These are phyloP conservation scores for Leptodirus hochenwartii DNA, from an alignment of 2,888 invertebrate species.

Conservation along the genomic window DNA sequence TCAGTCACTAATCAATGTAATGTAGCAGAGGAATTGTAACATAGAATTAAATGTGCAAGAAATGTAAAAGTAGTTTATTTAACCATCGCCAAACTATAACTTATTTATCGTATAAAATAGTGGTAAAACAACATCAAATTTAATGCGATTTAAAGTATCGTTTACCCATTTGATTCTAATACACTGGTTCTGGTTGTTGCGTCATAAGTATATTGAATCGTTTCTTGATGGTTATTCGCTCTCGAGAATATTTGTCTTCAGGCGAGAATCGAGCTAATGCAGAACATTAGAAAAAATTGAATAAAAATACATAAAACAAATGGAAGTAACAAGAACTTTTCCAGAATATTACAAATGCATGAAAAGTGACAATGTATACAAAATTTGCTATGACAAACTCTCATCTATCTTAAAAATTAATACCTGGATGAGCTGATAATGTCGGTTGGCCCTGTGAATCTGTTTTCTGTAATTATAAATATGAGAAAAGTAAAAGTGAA, in stretches of 20 bases:
- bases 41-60: no score
- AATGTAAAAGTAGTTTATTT: no score
- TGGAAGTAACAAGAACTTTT: neutral
- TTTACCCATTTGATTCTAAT: constrained; percentile 25
- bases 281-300: constrained; percentile 8
- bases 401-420: constrained; percentile 11
- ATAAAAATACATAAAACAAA: constrained; percentile 2
- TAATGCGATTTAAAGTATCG: no score
- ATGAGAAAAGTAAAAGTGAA: constrained; percentile 1
- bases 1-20: no score
- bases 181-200: constrained; percentile 58
- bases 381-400: no score
- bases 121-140: no score
- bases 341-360: neutral
- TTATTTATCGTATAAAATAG: no score
- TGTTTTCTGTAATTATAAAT: constrained; percentile 43
- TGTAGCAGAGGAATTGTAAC: no score
- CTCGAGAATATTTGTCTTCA: constrained; percentile 82
- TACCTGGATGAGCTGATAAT: constrained; percentile 74
- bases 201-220: constrained; percentile 75
- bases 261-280: constrained; percentile 81
- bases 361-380: constrained; percentile 3
- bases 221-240: constrained; percentile 76
- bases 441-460: constrained; percentile 67
- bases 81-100: no score